Conservation (phyloP, 1,140 invertebrate species). For the Procambarus virginalis region DNA sequence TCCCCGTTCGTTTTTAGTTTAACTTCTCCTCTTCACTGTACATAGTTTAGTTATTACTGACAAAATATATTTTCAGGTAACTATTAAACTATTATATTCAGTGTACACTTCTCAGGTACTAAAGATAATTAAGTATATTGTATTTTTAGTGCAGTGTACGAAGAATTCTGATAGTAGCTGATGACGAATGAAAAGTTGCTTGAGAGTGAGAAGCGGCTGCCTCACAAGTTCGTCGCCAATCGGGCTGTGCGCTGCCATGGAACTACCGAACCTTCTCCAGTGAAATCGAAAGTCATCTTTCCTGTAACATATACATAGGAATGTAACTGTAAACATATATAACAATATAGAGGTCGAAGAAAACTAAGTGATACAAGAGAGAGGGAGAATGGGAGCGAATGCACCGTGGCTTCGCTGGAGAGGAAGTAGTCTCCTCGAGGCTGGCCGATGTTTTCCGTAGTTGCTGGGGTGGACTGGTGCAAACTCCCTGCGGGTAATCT, state of each 20-base stretch:
- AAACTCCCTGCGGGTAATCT: slow-evolving; percentile 13
- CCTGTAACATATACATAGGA: background rate
- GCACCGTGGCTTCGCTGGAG: background rate
- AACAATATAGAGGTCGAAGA: background rate
- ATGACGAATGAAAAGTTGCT: background rate
- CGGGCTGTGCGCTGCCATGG: slow-evolving; percentile 4
- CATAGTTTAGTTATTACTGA: background rate
- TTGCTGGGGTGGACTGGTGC: slow-evolving; percentile 7
- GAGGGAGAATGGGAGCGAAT: background rate
- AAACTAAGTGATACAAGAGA: background rate
- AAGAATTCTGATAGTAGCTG: slow-evolving; percentile 7
- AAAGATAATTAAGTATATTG: too few relatives aligned
- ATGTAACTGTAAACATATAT: background rate
- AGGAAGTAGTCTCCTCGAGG: slow-evolving; percentile 27
- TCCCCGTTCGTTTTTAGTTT: background rate
- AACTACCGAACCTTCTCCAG: slow-evolving; percentile 19
- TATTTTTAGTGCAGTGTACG: background rate
- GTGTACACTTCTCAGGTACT: too few relatives aligned
- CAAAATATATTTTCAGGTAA: background rate
- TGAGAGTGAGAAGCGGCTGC: background rate
- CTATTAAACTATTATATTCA: background rate
- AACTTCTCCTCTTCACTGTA: background rate
- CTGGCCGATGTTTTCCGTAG: background rate
- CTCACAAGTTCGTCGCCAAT: slow-evolving; percentile 27
- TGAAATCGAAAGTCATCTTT: slow-evolving; percentile 46